phyloP scores from a whole-genome alignment of 2,113 vertebrate species.

The Brienomyrus brachyistius region DNA sequence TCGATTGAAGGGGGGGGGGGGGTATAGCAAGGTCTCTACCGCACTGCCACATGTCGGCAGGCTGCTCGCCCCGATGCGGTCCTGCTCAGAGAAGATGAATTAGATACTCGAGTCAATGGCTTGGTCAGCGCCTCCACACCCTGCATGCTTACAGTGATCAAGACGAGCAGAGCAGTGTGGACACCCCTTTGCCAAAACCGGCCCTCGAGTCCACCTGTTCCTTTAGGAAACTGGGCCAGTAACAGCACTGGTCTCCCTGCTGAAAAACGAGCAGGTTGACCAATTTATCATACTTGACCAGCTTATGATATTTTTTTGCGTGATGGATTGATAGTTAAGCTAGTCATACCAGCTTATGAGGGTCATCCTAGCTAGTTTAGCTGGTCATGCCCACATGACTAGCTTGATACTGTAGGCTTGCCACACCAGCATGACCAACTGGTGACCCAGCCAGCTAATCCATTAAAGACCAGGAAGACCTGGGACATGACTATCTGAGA shows the following conservation, averaged over 20 bases:
- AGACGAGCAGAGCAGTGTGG: background rate
- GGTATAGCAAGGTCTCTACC: constrained; percentile 27
- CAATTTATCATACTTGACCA: background rate
- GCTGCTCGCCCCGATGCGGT: constrained; percentile 39
- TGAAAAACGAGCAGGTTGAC: background rate
- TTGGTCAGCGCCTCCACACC: background rate
- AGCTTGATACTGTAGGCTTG: background rate
- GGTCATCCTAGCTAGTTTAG: background rate
- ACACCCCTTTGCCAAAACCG: background rate
- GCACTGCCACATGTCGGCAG: constrained; percentile 32
- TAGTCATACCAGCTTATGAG: background rate
- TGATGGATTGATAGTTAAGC: background rate
- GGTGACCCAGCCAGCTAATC: background rate
- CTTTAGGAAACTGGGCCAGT: background rate
- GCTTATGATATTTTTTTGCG: background rate
- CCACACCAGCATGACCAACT: background rate
- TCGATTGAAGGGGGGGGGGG: constrained; percentile 36
- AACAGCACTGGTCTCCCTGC: background rate
- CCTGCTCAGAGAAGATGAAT: constrained; percentile 37
- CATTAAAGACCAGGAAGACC: background rate
- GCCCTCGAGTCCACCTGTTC: background rate
- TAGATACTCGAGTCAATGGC: constrained; percentile 18
- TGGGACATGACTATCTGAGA: background rate
- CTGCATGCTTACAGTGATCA: background rate
- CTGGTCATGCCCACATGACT: background rate